Evolutionary conservation across 2,888 invertebrate genomes (phyloP), one percentile per base, ranked within the genome.

Genomic region (Liopterus haemorrhoidalis): DNA sequence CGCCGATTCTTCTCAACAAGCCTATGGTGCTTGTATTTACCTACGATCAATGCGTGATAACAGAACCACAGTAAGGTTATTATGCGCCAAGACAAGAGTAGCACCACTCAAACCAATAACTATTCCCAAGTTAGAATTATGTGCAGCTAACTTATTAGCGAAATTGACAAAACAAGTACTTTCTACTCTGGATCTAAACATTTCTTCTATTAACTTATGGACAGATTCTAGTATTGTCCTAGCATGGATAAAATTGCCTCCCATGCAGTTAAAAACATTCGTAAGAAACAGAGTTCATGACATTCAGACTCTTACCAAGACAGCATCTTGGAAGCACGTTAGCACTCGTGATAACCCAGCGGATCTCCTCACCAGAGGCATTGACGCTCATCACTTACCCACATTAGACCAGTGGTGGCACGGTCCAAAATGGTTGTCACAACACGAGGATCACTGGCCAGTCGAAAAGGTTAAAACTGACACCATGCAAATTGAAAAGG

Each of bases 151-250:
- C 2, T 31, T 60, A n/a, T 35, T 58, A 2, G 31, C 57, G 2
- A 35, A 52, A 18, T 48, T 59, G n/a, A 6, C 50, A 4, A 20
- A 14, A 3, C 39, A 41, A 8, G 48, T 55, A 0, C 12, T 33
- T 8, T 24, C 16, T 0, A 31, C 48, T 3, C 19, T 54, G 1
- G 20, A 37, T 3, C 12, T 51, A 2, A 19, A 39, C 1, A 18
- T 51, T n/a, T 21, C 24, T 2, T 5, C 41, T 16, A 28, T 45
- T 2, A 47, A 18, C 15, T 51, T 44, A 18, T 59, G 53, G 56
- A 51, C 57, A 2, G 62, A 63, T 43, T 62, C 59, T 0, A 54
- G 52, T 9, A 57, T 61, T 5, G 57, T 58, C 2, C 40, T 62
- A 1, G 49, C 51, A 27, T 63, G 61, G 59, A 27, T 60, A 21